These are phyloP conservation scores for Paracyclopina nana DNA, from an alignment of 1,140 invertebrate genomes.

Conservation along the genomic window DNA sequence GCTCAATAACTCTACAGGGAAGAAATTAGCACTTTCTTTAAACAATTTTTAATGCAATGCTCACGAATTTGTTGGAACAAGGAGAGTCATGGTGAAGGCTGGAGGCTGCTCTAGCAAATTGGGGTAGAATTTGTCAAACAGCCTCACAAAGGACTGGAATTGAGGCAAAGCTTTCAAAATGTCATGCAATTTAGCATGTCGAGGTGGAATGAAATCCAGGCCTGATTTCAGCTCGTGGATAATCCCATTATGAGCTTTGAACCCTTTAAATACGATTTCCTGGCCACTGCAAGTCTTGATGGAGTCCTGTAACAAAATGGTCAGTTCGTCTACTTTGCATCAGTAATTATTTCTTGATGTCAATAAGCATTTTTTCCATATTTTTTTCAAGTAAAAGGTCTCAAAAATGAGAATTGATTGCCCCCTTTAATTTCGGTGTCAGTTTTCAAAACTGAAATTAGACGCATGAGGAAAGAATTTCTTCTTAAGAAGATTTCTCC, in stretches of 20 bases:
- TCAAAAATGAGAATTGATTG: background rate
- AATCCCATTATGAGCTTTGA: background rate
- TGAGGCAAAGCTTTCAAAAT: background rate
- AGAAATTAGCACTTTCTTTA: background rate
- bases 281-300: background rate
- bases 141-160: background rate
- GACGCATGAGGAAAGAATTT: background rate
- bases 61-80: background rate
- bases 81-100: background rate
- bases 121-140: background rate
- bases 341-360: background rate
- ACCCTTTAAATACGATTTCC: background rate
- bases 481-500: background rate
- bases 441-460: background rate
- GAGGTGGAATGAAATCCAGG: background rate
- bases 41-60: background rate
- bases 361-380: background rate
- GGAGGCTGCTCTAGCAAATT: background rate
- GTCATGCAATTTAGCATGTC: background rate
- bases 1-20: background rate
- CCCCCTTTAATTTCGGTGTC: background rate
- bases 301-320: background rate
- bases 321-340: too few relatives aligned
- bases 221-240: background rate
- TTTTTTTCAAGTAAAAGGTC: background rate